Base-by-base conservation (phyloP, 2,888 invertebrate genomes). In the Smittia sp. region DNA sequence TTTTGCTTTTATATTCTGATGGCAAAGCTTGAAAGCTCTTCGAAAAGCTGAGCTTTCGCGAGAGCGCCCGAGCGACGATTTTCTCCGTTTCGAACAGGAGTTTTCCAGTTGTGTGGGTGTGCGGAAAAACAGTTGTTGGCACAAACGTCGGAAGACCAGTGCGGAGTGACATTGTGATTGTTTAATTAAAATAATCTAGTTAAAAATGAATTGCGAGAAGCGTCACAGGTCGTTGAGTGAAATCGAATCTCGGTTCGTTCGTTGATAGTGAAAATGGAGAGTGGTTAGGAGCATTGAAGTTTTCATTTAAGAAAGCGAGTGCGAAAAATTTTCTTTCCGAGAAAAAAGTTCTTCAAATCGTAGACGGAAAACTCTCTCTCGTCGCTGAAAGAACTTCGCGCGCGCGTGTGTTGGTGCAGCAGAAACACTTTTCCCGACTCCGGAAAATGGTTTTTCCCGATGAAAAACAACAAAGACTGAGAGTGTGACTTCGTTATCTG, bases 61-160 rank as follows among this genome's bases (percentile, higher is more conserved):
- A 65, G 20, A 62, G 62, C n/a, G n/a, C n/a, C 39, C 39, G 39
- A 39, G 39, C 39, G 39, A 39, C 39, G 13, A 39, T n/a, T 32
- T 32, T 32, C 32, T 32, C 32, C 32, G 9, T 32, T n/a, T 32
- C 32, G 32, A 32, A 32, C 4, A 32, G 32, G 32, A 32, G 32
- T 32, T 32, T 32, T 32, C 32, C 9, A 32, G 9, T n/a, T 62
- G 72, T 72, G 52, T 58, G 24, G 15, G 72, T 72, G 24, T 72
- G 72, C 72, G 72, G 72, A 72, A 72, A 68, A 72, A 39, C 72
- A 72, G 54, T 72, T 72, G 72, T 58, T 72, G 32, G 69, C 69
- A 70, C 58, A 18, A 58, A 58, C 7, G 69, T 72, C 72, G 62
- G 11, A 39, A 27, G n/a, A 20, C 58, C 4, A 18, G 58, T 58